Conservation (phyloP, 2,888 invertebrate genomes). For the Sarcophaga variegata region DNA sequence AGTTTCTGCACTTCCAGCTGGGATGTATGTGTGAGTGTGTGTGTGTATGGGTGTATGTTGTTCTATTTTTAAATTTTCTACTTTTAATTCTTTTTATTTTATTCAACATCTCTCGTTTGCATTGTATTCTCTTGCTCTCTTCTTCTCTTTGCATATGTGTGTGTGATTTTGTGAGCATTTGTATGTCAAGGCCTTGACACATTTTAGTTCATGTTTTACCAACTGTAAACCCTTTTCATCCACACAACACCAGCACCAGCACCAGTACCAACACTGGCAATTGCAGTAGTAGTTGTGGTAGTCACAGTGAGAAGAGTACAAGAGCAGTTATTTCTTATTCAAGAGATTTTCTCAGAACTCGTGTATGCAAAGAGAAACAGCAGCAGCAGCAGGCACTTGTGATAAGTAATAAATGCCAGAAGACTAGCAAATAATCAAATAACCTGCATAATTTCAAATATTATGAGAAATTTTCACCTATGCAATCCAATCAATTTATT, state of each 20-base stretch:
- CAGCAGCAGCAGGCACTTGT: background rate
- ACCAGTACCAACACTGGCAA: background rate
- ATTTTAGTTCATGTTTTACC: conserved; percentile 57
- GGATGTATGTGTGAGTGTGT: conserved; percentile 46
- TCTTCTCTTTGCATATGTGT: background rate
- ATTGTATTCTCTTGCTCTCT: conserved; percentile 7
- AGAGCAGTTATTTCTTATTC: conserved; percentile 18
- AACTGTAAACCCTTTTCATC: conserved; percentile 48
- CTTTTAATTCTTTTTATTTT: conserved; percentile 8
- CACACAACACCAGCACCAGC: background rate
- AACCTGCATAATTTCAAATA: background rate
- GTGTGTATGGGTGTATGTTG: conserved; percentile 36
- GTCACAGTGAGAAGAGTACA: too few relatives aligned
- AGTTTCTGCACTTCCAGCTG: background rate
- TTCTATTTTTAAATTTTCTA: background rate
- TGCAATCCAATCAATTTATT: too few relatives aligned
- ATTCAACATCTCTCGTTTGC: conserved; percentile 2
- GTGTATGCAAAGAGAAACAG: background rate
- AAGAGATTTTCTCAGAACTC: conserved; percentile 16
- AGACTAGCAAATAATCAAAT: background rate
- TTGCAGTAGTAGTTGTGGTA: background rate
- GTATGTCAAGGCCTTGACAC: conserved; percentile 70
- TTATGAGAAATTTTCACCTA: background rate
- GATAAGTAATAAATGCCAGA: conserved; percentile 13
- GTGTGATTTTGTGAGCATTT: conserved; percentile 32